A percentile compares a stretch with the other conserved stretches of the same genome.
These are phyloP conservation scores for Polypedilum pembai DNA, from an alignment of 1,140 invertebrate genomes.

Conservation along the genomic window DNA sequence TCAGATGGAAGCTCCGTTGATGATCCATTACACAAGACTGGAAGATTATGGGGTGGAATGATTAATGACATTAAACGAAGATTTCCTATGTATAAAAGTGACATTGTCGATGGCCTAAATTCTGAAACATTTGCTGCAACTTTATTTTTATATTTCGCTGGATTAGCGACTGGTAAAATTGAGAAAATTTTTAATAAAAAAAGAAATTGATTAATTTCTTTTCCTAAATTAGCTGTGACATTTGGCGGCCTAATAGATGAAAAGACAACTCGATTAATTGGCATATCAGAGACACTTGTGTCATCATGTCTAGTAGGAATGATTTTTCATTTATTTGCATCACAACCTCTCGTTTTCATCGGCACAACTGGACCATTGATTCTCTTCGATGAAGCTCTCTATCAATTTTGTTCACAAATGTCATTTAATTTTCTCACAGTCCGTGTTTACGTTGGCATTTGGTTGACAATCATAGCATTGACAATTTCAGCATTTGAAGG, in stretches of 20 bases:
- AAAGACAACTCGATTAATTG: conserved; percentile 78
- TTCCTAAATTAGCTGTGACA: conserved; percentile 58
- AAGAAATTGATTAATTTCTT: no score
- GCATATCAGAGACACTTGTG: conserved; percentile 77
- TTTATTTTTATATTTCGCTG: conserved; percentile 91
- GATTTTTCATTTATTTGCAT: conserved; percentile 59
- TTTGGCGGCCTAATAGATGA: conserved; percentile 87
- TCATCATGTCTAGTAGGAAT: conserved; percentile 66
- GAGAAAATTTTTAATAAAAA: no score
- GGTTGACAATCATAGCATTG: conserved; percentile 75
- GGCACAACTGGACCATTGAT: conserved; percentile 83
- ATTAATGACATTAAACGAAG: conserved; percentile 76
- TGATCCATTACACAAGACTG: conserved; percentile 5
- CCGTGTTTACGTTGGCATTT: conserved; percentile 79
- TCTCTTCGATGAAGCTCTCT: conserved; percentile 82
- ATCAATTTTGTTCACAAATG: conserved; percentile 66
- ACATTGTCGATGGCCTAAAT: conserved; percentile 75
- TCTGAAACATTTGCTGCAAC: conserved; percentile 73
- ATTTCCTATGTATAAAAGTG: conserved; percentile 73
- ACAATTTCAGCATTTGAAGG: conserved; percentile 75
- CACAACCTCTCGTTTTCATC: conserved; percentile 54
- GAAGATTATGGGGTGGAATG: conserved; percentile 40
- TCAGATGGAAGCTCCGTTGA: neutral
- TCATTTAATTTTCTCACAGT: conserved; percentile 74
- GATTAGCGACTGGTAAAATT: conserved; percentile 59